phyloP scores from a whole-genome alignment of 2,888 invertebrate species.

The Stramonita haemastoma region DNA sequence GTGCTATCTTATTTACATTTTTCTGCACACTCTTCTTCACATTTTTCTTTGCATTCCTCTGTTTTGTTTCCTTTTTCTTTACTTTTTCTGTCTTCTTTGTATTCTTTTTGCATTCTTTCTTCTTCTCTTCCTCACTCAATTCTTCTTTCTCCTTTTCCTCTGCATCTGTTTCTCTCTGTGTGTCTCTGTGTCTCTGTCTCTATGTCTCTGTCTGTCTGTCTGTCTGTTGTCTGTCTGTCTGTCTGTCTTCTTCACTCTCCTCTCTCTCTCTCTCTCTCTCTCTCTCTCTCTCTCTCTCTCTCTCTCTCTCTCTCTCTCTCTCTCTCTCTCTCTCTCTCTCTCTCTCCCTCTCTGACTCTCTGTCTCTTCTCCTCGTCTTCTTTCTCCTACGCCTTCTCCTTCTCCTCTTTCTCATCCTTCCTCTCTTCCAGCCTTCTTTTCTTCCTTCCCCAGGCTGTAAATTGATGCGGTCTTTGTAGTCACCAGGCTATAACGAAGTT shows the following conservation, averaged over 20 bases:
- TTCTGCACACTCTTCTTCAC: neutral
- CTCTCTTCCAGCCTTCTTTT: neutral
- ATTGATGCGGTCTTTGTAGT: too few species aligned
- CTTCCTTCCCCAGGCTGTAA: neutral
- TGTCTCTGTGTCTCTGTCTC: neutral
- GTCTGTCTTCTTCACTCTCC: neutral
- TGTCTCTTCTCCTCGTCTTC: neutral
- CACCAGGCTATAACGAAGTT: too few species aligned
- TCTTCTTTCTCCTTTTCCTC: neutral
- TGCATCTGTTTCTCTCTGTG: neutral
- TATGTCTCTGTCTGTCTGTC: neutral
- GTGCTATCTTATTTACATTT: neutral
- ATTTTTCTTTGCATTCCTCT: neutral
- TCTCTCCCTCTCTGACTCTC: neutral
- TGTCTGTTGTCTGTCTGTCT: neutral
- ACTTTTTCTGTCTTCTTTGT: neutral
- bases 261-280: neutral
- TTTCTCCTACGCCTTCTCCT: neutral
- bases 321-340: neutral
- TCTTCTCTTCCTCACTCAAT: neutral
- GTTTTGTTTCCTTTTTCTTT: neutral
- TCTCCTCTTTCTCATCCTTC: neutral
- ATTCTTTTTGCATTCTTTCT: neutral
- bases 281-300: neutral
- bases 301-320: neutral